Conservation (phyloP, 2,113 vertebrate genomes). For the Indicator maculatus region DNA sequence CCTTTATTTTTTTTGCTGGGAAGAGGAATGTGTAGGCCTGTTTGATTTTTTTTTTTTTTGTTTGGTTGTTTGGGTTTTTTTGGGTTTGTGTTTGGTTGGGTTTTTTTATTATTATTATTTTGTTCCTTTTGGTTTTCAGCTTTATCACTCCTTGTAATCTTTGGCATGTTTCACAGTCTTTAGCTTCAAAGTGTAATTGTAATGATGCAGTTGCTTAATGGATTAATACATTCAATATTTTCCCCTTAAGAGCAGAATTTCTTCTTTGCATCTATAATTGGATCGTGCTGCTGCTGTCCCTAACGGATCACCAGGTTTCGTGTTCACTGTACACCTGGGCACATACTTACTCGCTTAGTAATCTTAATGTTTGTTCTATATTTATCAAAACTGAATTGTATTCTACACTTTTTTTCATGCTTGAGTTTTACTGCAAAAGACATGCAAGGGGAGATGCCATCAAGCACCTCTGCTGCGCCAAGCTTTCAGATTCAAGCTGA, state of each 20-base stretch:
- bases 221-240: slow-evolving; percentile 61
- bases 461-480: not conserved
- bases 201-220: slow-evolving; percentile 49
- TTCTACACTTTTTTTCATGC: not conserved
- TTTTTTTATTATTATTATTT: not conserved
- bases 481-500: slow-evolving; percentile 21
- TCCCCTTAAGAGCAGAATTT: slow-evolving; percentile 55
- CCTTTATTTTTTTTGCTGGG: not conserved
- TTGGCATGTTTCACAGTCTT: slow-evolving; percentile 40
- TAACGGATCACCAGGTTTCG: slow-evolving; percentile 42
- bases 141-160: slow-evolving; percentile 10
- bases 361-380: slow-evolving; percentile 43
- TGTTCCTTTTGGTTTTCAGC: not conserved
- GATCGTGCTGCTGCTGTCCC: slow-evolving; percentile 42
- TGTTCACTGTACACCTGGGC: slow-evolving; percentile 41
- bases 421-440: slow-evolving; percentile 57
- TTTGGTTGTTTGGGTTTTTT: not conserved
- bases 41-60: not conserved
- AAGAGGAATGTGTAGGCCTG: not conserved
- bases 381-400: slow-evolving; percentile 57
- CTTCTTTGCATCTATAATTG: slow-evolving; percentile 65
- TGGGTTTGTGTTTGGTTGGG: too few species aligned
- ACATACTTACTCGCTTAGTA: slow-evolving; percentile 44
- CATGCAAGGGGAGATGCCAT: not conserved
- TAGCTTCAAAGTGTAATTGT: slow-evolving; percentile 66